These are phyloP conservation scores for Whitmania pigra DNA, from an alignment of 1,140 invertebrate species.

Conservation along the genomic window DNA sequence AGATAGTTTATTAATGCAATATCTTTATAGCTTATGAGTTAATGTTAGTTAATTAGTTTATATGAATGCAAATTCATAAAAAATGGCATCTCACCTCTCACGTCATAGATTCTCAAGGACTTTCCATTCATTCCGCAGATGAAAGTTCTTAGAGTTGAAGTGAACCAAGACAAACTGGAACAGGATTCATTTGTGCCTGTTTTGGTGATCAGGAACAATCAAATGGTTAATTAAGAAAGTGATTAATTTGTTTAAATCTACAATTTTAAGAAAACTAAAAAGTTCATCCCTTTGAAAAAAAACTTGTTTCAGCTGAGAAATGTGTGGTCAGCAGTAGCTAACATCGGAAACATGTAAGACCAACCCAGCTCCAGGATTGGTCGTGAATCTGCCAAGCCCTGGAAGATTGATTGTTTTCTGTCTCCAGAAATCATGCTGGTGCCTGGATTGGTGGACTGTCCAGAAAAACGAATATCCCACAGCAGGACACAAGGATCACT, in stretches of 20 bases:
- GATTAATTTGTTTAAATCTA: no score
- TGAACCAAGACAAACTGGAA: conserved; percentile 60
- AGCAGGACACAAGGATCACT: conserved; percentile 45
- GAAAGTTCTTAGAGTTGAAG: conserved; percentile 56
- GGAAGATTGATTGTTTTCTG: neutral
- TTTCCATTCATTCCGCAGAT: conserved; percentile 77
- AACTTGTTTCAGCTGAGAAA: no score
- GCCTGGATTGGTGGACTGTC: neutral
- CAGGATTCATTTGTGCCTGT: conserved; percentile 3
- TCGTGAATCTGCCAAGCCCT: neutral
- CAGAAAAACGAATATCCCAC: conserved; percentile 36
- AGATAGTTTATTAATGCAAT: no score
- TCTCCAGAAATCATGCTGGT: neutral
- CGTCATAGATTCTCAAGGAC: conserved; percentile 74
- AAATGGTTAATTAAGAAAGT: no score
- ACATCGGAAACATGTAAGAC: neutral
- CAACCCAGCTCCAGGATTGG: conserved; percentile 1
- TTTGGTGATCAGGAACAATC: neutral
- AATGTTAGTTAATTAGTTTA: no score
- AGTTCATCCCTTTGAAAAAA: no score
- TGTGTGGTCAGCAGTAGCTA: no score
- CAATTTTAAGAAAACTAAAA: no score
- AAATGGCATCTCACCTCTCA: conserved; percentile 54
- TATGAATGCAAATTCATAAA: neutral
- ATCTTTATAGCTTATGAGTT: no score